A percentile compares a stretch with the other conserved stretches of the same genome.
Evolutionary conservation across 2,113 vertebrate genomes (phyloP).

Genomic region (Pungitius pungitius): DNA sequence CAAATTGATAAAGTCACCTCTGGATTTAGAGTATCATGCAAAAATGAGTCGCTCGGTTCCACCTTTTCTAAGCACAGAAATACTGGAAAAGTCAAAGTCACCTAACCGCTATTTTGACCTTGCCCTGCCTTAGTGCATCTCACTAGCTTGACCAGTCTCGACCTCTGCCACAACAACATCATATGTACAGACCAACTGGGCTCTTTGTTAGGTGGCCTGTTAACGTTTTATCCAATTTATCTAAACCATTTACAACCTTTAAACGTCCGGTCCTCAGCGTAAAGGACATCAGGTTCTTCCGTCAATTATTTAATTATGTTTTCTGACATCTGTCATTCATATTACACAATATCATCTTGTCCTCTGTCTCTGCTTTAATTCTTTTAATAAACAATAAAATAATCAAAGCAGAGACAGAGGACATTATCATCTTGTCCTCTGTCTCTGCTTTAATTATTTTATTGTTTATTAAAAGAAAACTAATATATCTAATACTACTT

Average conservation of each 20-base stretch:
- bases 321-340: background rate
- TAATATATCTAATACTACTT: background rate
- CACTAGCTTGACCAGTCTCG: background rate
- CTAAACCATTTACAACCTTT: slow-evolving; percentile 12
- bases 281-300: background rate
- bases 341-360: background rate
- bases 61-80: background rate
- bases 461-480: too few species aligned
- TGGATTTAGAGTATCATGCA: background rate
- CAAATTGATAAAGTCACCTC: background rate
- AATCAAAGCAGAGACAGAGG: too few species aligned
- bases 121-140: background rate
- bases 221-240: slow-evolving; percentile 1
- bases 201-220: slow-evolving; percentile 12
- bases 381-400: too few species aligned
- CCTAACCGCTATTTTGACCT: background rate
- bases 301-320: background rate
- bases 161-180: background rate
- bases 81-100: background rate
- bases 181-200: background rate
- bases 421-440: too few species aligned
- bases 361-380: background rate
- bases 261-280: background rate
- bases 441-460: too few species aligned
- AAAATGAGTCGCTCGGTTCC: background rate